A percentile compares a stretch with the other conserved stretches of the same genome.
These are phyloP conservation scores for chimpanzee (Pan troglodytes) DNA, from an alignment of 2,113 vertebrate species.

Conservation along the genomic window NHGRI_mPanTro3-v2.1_pri NC_072413.2:93642001-93642500, in stretches of 20 bases:
- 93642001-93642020: not conserved
- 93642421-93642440: not conserved
- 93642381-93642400: not conserved
- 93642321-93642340: not conserved
- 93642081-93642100: not conserved
- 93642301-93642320: not conserved
- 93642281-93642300: no score
- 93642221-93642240: not conserved
- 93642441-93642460: not conserved
- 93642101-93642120: not conserved
- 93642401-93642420: not conserved
- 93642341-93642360: not conserved
- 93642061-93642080: not conserved
- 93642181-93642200: not conserved
- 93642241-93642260: no score
- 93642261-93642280: rapidly evolving
- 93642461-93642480: not conserved
- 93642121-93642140: not conserved
- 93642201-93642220: no score
- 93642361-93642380: rapidly evolving
- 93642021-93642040: not conserved
- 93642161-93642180: not conserved
- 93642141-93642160: no score
- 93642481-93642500: not conserved
- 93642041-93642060: not conserved